Base-by-base conservation (phyloP, 92 coral and sea anemone genomes). In the Parazoanthus swiftii region DNA sequence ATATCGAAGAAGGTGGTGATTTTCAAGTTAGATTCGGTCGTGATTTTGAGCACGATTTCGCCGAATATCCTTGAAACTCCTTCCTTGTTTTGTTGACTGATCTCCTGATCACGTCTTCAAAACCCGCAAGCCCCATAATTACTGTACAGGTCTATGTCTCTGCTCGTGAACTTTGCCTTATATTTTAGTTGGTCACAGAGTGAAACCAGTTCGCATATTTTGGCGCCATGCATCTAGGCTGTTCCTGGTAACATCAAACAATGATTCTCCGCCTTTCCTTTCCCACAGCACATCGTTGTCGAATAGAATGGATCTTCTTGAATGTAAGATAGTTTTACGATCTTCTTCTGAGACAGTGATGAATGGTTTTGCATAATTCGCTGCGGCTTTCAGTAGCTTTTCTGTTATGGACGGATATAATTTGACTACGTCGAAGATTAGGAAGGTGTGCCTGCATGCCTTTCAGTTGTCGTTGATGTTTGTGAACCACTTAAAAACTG, bases 401-500 rank as follows among this genome's bases (percentile, higher is more conserved):
- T 86, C 73, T 36, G 75, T 51, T 3, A 75, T 86, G 79, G 88
- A 85, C 8, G 88, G 79, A 14, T 85, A 71, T 25, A 84, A 85
- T 8, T 85, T 39, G 3, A 86, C 92, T 44, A 92, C 66, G 86
- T 89, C 85, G 59, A 89, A 76, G 36, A 80, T 29, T 5, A 86
- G 46, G 81, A 92, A 92, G 10, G 65, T 36, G 86, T 76, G 80
- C 13, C 51, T 56, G 5, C 33, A 29, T 29, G 33, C n/a, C 79
- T 92, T 29, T 29, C 33, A 29, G 33, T 29, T 92, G 68, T 82
- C 77, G 3, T 25, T 66, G 56, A 92, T 86, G 23, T 51, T 37
- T 29, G 86, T 56, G 68, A 92, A 92, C 94, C 91, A 90, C 23
- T 92, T 59, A 43, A 90, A 74, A 23, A 86, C 81, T 15, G 78